Evolutionary conservation across 2,797 vertebrate genomes (phyloP), one percentile per base, ranked within the genome.

Genomic region (Loriculus beryllinus): DNA sequence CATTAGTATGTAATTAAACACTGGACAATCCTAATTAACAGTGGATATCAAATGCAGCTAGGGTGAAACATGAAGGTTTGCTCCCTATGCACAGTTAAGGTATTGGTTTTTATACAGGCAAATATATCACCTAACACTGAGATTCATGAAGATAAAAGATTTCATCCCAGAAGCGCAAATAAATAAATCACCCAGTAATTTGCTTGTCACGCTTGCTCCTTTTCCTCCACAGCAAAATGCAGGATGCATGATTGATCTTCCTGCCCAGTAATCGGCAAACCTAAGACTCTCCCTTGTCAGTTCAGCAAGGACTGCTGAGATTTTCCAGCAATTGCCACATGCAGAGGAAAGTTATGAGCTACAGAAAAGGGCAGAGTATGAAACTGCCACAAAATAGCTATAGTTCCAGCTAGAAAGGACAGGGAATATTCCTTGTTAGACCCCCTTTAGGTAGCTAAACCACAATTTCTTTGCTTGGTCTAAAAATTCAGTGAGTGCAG

Each of bases 141-240:
- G 67, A 92, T 95, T 91, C 86, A 92, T 67, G 70, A 82, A 90
- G 85, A 84, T 31, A 86, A 83, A 87, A 78, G 25, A 65, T 62
- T 88, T 35, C 67, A 86, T 70, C 23, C 35, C 63, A 59, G 86
- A 84, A 90, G 1, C 63, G 52, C 76, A 78, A 78, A 88, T 54
- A 69, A 87, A 60, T 94, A 88, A 91, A 83, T 78, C 70, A 93
- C 31, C 20, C 57, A 25, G 26, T 62, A 88, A 86, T 82, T 91
- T 23, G 1, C 59, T 92, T 75, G 69, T 70, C 3, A 1, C 0
- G 2, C 31, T 65, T 29, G 6, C 49, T 88, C 42, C 63, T 75
- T 76, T 65, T 33, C 33, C 49, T 59, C 48, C 57, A n/a, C 77
- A 83, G 72, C 48, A 82, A 93, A 87, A 82, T 9, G 39, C 26